Base-by-base conservation (phyloP, 2,888 invertebrate species). In the Drosophila antonietae region DNA sequence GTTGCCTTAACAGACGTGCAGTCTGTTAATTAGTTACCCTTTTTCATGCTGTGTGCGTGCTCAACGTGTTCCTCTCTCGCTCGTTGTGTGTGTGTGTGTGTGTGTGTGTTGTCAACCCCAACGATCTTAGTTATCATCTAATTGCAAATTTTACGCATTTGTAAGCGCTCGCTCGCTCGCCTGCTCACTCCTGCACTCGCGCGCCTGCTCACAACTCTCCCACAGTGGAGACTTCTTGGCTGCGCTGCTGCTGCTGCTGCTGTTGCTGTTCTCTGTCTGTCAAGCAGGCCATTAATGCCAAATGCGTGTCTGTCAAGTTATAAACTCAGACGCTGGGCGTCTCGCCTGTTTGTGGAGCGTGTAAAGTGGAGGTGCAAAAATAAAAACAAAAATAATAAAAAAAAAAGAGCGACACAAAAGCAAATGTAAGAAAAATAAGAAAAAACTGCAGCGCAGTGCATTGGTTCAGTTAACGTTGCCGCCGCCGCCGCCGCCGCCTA, bases 301-400 rank as follows among this genome's bases (percentile, higher is more conserved):
- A 91, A 86, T 90, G 90, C 90, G 89, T 89, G 91, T 85, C 90
- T 90, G 83, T 90, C 89, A 90, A 89, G 89, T 89, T 91, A 87
- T 80, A 78, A 81, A 83, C 78, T 73, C 51, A 72, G 72, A 67
- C 72, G 56, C 68, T 56, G 69, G 64, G 73, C 78, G 73, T 63
- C 66, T 69, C 62, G 68, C 65, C 66, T 58, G 47, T 69, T 71
- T 73, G 66, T 66, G 75, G 67, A 69, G 83, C 81, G 72, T 78
- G 71, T 62, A 77, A 68, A 66, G 56, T 68, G 44, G 69, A 74
- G 77, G 78, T 75, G 75, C 68, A 80, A 74, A 68, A 71, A 70
- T 52, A 52, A 64, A 55, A 51, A 51, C 53, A 56, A 44, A 20
- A 59, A 51, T 12, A 12, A 51, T 33, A 56, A 18, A 31, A 57